A percentile compares a stretch with the other conserved stretches of the same genome.
Conservation (phyloP, 2,888 invertebrate species). For the Cenopis cana region DNA sequence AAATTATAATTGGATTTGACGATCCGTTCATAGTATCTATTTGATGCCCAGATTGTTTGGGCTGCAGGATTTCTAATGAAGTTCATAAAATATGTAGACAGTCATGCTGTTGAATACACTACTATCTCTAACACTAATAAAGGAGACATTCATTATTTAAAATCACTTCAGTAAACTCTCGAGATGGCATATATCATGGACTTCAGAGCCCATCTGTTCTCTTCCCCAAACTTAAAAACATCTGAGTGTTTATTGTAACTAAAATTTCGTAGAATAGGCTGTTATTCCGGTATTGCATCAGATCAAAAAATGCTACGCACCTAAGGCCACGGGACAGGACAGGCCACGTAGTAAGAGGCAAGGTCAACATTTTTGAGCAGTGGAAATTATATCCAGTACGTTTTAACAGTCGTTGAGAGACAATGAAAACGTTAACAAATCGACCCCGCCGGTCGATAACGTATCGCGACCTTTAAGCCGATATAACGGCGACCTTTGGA, state of each 20-base stretch:
- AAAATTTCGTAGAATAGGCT: slow-evolving; percentile 4
- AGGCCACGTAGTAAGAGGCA: background rate
- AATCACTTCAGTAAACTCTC: too few relatives aligned
- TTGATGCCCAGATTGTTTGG: background rate
- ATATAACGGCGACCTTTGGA: slow-evolving; percentile 34
- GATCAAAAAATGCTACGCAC: slow-evolving; percentile 9
- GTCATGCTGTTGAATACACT: too few relatives aligned
- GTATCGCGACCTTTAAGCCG: slow-evolving; percentile 43
- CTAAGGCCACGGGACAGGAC: background rate
- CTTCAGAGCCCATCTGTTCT: too few relatives aligned
- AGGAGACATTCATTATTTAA: too few relatives aligned
- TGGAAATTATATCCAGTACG: background rate
- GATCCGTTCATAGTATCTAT: too few relatives aligned
- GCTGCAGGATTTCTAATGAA: too few relatives aligned
- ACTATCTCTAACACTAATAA: too few relatives aligned
- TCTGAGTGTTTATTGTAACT: too few relatives aligned
- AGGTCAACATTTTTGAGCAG: slow-evolving; percentile 2
- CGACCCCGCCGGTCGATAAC: slow-evolving; percentile 42
- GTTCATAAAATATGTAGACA: too few relatives aligned
- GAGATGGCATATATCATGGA: too few relatives aligned
- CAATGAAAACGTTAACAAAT: slow-evolving; percentile 39
- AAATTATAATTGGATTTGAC: background rate
- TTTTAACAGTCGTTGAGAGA: slow-evolving; percentile 26
- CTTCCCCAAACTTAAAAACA: too few relatives aligned
- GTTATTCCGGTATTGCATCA: slow-evolving; percentile 21